phyloP scores from a whole-genome alignment of 2,113 vertebrate genomes.

The Misgurnus mizolepis region DNA sequence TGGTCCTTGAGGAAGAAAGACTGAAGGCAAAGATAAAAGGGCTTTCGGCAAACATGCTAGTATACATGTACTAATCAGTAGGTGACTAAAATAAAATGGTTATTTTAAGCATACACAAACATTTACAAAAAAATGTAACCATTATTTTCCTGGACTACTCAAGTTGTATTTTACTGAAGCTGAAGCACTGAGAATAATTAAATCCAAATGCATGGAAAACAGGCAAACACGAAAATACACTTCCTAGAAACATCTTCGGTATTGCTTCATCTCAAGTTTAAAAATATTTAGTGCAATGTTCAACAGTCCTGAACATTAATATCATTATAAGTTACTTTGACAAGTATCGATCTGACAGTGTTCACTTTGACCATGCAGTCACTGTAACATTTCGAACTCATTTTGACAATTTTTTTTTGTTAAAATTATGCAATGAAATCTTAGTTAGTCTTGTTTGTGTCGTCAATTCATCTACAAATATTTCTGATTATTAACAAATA shows the following conservation, averaged over 20 bases:
- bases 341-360: neutral
- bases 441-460: no score
- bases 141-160: conserved; percentile 2
- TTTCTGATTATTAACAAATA: neutral
- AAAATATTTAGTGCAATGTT: conserved; percentile 44
- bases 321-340: neutral
- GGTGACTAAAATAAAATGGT: neutral
- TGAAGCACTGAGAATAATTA: neutral
- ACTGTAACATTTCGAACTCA: neutral
- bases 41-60: neutral
- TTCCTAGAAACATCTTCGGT: conserved; percentile 38
- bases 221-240: conserved; percentile 48
- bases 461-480: neutral
- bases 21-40: neutral
- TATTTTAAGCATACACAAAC: conserved; percentile 5
- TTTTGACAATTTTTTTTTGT: neutral
- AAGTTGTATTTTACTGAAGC: conserved; percentile 1
- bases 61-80: neutral
- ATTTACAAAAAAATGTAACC: neutral
- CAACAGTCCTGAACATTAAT: conserved; percentile 44
- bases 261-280: conserved; percentile 49
- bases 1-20: neutral
- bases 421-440: neutral
- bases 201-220: conserved; percentile 26
- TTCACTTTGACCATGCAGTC: neutral